A percentile compares a stretch with the other conserved stretches of the same genome.
phyloP scores from a whole-genome alignment of 1,140 invertebrate genomes.

The Microplitis mediator region DNA sequence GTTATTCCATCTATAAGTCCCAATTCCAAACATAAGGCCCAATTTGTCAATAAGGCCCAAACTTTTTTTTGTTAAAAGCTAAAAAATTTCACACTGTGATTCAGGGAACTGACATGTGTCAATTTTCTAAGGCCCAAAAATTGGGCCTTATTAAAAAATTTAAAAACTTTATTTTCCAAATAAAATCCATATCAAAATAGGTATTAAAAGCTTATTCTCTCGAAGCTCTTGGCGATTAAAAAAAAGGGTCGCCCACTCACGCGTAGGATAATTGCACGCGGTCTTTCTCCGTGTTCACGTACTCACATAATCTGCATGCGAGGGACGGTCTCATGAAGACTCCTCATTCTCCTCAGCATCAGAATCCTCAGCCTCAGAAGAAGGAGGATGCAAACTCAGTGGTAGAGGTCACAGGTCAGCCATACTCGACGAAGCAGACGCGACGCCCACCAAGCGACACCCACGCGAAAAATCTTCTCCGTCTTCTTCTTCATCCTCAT shows the following conservation, averaged over 20 bases:
- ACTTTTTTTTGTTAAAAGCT: too few species aligned
- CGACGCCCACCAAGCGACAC: conserved; percentile 58
- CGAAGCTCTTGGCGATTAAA: conserved; percentile 23
- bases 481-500: conserved; percentile 25
- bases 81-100: too few species aligned
- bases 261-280: conserved; percentile 62
- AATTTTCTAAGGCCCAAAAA: too few species aligned
- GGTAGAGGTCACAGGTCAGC: conserved; percentile 48
- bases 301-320: conserved; percentile 26
- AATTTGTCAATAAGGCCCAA: too few species aligned
- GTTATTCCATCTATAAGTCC: too few species aligned
- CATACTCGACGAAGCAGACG: conserved; percentile 55
- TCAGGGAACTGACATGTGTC: too few species aligned
- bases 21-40: too few species aligned
- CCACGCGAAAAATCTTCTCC: conserved; percentile 46
- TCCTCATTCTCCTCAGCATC: conserved; percentile 13
- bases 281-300: conserved; percentile 37
- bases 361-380: conserved; percentile 29
- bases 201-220: conserved; percentile 1
- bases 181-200: neutral
- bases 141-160: too few species aligned
- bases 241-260: conserved; percentile 55
- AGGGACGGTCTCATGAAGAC: conserved; percentile 2
- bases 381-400: conserved; percentile 40
- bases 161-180: too few species aligned